phyloP scores from a whole-genome alignment of 2,797 vertebrate genomes.

The Sebastes itinus region DNA sequence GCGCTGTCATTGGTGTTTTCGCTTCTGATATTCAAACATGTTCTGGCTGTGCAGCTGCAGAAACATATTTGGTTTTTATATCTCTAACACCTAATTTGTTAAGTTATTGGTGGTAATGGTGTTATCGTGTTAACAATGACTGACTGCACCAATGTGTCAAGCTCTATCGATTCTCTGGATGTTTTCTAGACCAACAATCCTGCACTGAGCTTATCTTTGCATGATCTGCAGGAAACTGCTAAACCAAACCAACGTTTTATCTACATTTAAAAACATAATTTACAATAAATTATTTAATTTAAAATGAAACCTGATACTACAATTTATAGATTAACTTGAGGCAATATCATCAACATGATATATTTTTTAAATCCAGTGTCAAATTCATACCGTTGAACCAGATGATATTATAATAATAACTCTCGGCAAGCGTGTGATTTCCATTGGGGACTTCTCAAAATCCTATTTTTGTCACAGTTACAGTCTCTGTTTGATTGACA shows the following conservation, averaged over 20 bases:
- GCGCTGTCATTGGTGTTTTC: not conserved
- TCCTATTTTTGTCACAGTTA: not conserved
- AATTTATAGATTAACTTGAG: not conserved
- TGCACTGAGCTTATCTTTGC: not conserved
- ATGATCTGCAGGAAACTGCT: not conserved
- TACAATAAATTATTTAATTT: not conserved
- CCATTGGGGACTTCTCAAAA: not conserved
- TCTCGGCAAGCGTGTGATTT: fast-evolving
- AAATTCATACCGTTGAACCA: not conserved
- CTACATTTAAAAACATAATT: not conserved
- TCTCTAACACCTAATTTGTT: not conserved
- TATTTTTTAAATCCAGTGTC: not conserved
- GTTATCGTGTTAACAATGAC: too few relatives aligned
- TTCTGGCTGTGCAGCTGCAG: not conserved
- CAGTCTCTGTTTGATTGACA: not conserved
- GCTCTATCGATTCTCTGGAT: not conserved
- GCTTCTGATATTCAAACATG: not conserved
- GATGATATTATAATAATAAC: not conserved
- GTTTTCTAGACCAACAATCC: not conserved
- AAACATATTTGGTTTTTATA: not conserved
- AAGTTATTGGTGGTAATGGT: not conserved
- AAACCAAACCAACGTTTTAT: not conserved
- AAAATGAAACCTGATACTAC: not conserved
- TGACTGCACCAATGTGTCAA: not conserved
- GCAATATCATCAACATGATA: not conserved